A percentile compares a stretch with the other conserved stretches of the same genome.
Evolutionary conservation across 92 coral and sea anemone species (phyloP).

Genomic region (Bergia puertoricense): DNA sequence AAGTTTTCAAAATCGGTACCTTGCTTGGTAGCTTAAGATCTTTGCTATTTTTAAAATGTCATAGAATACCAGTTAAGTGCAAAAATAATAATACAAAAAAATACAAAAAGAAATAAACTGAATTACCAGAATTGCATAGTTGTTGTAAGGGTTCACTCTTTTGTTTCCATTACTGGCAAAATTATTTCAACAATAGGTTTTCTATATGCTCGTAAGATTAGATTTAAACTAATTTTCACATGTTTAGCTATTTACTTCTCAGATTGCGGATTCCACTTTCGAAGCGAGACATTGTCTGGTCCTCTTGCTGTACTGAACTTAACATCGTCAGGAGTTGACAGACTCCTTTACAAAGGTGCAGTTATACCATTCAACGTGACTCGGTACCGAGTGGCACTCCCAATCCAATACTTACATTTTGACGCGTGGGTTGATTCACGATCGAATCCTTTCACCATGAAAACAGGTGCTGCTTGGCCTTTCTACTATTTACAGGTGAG

Average conservation of each 20-base stretch:
- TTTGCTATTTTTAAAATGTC: too few relatives aligned
- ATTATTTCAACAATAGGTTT: too few relatives aligned
- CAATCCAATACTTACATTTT: background rate
- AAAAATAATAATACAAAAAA: too few relatives aligned
- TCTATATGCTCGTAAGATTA: too few relatives aligned
- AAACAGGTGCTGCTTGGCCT: background rate
- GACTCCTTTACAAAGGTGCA: background rate
- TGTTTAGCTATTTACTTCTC: background rate
- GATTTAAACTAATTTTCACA: too few relatives aligned
- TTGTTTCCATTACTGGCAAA: too few relatives aligned
- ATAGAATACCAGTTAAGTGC: too few relatives aligned
- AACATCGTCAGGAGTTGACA: background rate
- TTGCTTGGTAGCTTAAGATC: too few relatives aligned
- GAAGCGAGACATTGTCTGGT: background rate
- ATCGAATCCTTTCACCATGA: background rate
- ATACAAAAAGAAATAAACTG: too few relatives aligned
- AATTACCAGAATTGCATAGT: too few relatives aligned
- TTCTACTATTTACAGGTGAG: conserved; percentile 7
- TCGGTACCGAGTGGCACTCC: background rate
- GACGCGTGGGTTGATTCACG: background rate
- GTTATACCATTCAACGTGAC: background rate
- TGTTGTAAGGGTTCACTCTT: too few relatives aligned
- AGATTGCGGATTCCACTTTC: background rate
- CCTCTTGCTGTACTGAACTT: background rate
- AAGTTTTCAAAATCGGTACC: too few relatives aligned